These are phyloP conservation scores for Mycogona germanica DNA, from an alignment of 2,888 invertebrate species.

Conservation along the genomic window DNA sequence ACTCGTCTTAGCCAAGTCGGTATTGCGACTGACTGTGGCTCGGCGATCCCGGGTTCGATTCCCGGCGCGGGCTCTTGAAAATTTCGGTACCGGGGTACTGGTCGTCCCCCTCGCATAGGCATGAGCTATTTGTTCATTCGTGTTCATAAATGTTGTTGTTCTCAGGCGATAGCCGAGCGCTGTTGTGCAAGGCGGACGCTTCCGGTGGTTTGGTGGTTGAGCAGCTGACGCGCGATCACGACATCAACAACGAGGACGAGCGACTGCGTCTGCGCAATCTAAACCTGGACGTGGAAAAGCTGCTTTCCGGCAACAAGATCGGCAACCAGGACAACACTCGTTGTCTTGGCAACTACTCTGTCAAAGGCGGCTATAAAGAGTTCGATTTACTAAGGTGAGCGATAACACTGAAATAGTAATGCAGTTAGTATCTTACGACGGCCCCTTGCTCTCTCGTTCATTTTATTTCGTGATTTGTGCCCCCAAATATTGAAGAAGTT, in stretches of 20 bases:
- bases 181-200: constrained; percentile 63
- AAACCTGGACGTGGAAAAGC: constrained; percentile 55
- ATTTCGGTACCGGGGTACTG: no score
- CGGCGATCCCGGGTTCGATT: no score
- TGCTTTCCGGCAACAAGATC: constrained; percentile 49
- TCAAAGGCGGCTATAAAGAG: constrained; percentile 74
- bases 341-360: constrained; percentile 74
- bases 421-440: neutral
- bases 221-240: constrained; percentile 74
- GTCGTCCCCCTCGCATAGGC: neutral
- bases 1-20: no score
- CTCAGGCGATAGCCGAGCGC: constrained; percentile 52
- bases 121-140: neutral
- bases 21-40: no score
- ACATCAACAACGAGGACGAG: constrained; percentile 73
- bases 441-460: neutral
- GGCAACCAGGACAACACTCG: constrained; percentile 72
- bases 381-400: constrained; percentile 51
- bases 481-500: no score
- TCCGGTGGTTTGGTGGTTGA: constrained; percentile 63
- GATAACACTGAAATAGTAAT: neutral
- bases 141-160: neutral
- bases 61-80: no score
- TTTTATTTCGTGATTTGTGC: no score
- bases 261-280: constrained; percentile 58